Conservation (phyloP, 2,888 invertebrate species). For the Pherbina coryleti region DNA sequence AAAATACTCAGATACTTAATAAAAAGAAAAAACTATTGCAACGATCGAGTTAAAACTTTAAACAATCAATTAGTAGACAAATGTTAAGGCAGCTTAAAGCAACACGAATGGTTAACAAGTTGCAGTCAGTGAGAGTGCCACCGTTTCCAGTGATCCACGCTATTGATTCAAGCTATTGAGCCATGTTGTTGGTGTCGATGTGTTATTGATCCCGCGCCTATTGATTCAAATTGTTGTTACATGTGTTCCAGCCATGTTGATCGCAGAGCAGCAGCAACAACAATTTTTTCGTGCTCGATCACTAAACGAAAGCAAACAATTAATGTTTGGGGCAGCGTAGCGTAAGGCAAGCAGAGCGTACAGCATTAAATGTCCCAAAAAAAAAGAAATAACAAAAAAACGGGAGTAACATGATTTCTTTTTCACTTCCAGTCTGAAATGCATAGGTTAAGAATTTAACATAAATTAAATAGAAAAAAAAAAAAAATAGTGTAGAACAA, state of each 20-base stretch:
- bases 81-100: conserved; percentile 52
- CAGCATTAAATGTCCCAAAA: conserved; percentile 20
- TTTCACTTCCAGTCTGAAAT: too few relatives aligned
- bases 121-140: conserved; percentile 14
- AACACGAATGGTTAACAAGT: conserved; percentile 40
- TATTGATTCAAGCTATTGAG: not conserved
- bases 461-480: too few relatives aligned
- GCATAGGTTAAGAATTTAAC: too few relatives aligned
- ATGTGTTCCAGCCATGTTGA: not conserved
- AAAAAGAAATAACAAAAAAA: not conserved
- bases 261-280: too few relatives aligned
- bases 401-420: too few relatives aligned
- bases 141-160: not conserved
- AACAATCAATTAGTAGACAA: conserved; percentile 54
- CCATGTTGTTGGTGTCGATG: not conserved
- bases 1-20: not conserved
- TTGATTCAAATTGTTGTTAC: conserved; percentile 44
- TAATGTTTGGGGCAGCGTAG: not conserved
- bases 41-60: conserved; percentile 48
- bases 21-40: not conserved
- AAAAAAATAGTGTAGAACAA: too few relatives aligned
- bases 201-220: conserved; percentile 30
- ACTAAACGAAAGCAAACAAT: conserved; percentile 62
- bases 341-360: conserved; percentile 5
- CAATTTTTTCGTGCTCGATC: conserved; percentile 45